Evolutionary conservation across 2,113 vertebrate species (phyloP), one percentile per base, ranked within the genome.

Genomic region (Actenoides hombroni): DNA sequence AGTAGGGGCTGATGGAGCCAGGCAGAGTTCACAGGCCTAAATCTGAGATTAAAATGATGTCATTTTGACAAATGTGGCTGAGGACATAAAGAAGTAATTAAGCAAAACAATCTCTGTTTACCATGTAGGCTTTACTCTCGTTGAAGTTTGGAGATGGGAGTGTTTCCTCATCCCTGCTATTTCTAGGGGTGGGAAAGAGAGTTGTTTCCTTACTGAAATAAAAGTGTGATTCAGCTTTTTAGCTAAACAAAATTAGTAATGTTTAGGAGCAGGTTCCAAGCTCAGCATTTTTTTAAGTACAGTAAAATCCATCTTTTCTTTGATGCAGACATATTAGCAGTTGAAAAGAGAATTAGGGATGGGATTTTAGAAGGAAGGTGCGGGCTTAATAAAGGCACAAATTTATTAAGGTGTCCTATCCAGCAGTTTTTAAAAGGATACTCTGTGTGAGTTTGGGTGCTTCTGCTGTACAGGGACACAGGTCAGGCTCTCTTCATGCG

Each of bases 271-370:
- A 64, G 23, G 42, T 86, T 92, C 80, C 53, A 42, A 90, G 67
- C 80, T 96, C 82, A 87, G 94, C 90, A 20, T 63, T 95, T 96
- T 97, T 93, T 79, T n/a, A 85, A 94, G 73, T 65, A 69, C 53
- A 21, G 42, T 56, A 29, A 91, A 94, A 92, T 92, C 63, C 88
- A 40, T 93, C 63, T 94, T 95, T 92, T 77, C 79, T 96, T 95
- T 97, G 75, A 92, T 92, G 63, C 90, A 74, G 83, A 83, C 63
- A 25, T 40, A 76, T 1, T 9, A 80, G 75, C 59, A 3, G 37
- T 80, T 83, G 40, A 54, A 53, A 88, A 76, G 35, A 90, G 44
- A 94, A 79, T 92, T 88, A 79, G 26, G 21, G 21, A 83, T 83
- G 78, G 67, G 53, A 65, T 94, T 82, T 86, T 65, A 73, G 74